Percentiles rank a stretch among this genome's conserved stretches.
These are phyloP conservation scores for Euclidia mi DNA, from an alignment of 2,888 invertebrate genomes.

Conservation along the genomic window DNA sequence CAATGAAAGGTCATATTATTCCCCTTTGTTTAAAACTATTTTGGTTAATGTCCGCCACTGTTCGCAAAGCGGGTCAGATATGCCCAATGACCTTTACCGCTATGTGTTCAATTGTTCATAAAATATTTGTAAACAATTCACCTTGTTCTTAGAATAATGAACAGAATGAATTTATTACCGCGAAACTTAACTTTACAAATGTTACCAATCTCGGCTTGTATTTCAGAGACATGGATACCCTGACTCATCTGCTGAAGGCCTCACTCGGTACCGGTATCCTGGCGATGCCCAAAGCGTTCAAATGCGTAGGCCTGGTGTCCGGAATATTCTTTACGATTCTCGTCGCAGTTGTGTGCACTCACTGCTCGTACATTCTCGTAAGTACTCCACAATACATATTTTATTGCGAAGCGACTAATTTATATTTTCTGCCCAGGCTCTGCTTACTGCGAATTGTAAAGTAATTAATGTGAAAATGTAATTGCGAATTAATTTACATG, in stretches of 20 bases:
- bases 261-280: constrained; percentile 99
- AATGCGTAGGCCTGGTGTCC: constrained; percentile 95
- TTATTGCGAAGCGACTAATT: constrained; percentile 14
- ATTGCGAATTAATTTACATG: too few species aligned
- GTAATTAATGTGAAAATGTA: too few species aligned
- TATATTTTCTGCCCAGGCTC: constrained; percentile 1
- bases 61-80: too few species aligned
- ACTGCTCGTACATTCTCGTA: constrained; percentile 97
- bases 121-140: too few species aligned
- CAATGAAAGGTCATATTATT: too few species aligned
- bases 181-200: not conserved
- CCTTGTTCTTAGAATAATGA: too few species aligned
- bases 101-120: too few species aligned
- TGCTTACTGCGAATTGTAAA: constrained; percentile 9
- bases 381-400: constrained; percentile 54
- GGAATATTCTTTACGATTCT: constrained; percentile 96
- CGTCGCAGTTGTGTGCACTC: constrained; percentile 97
- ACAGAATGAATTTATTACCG: too few species aligned
- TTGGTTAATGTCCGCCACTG: too few species aligned
- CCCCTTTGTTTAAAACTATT: too few species aligned
- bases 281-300: constrained; percentile 98
- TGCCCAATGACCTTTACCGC: too few species aligned
- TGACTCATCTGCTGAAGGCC: constrained; percentile 98
- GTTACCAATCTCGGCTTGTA: constrained; percentile 13
- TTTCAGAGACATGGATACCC: constrained; percentile 95